Evolutionary conservation across 2,888 invertebrate genomes (phyloP).

Genomic region (Agrotis exclamationis): DNA sequence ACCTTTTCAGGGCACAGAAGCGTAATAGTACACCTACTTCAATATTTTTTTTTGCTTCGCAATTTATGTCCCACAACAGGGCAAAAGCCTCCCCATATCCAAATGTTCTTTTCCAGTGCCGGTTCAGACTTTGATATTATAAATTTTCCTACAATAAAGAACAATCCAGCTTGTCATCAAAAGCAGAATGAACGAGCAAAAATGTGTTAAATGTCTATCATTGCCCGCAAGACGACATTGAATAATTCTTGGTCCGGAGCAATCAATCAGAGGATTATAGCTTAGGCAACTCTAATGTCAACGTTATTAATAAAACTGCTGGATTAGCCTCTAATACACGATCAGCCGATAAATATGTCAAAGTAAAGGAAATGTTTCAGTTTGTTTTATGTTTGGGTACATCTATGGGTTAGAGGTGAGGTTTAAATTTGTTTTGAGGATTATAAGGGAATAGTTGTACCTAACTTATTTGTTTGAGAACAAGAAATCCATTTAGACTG

Average conservation of each 20-base stretch:
- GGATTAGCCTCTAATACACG: conserved; percentile 49
- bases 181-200: conserved; percentile 35
- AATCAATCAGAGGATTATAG: conserved; percentile 59
- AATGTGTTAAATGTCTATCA: conserved; percentile 50
- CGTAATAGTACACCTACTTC: too few relatives aligned
- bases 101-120: too few relatives aligned
- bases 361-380: conserved; percentile 39
- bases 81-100: too few relatives aligned
- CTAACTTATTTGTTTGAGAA: conserved; percentile 8
- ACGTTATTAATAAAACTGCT: conserved; percentile 56
- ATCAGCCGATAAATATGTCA: conserved; percentile 37
- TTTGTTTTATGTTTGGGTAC: conserved; percentile 35
- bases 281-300: conserved; percentile 36
- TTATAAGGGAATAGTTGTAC: conserved; percentile 9
- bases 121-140: too few relatives aligned
- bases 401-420: conserved; percentile 29
- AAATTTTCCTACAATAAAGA: not conserved
- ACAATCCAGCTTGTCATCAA: conserved; percentile 27
- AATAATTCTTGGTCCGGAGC: conserved; percentile 43
- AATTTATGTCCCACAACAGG: too few relatives aligned
- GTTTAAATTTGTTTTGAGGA: conserved; percentile 34
- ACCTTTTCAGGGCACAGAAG: too few relatives aligned
- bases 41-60: too few relatives aligned
- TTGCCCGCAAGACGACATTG: conserved; percentile 50
- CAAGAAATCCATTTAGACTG: not conserved